phyloP scores from a whole-genome alignment of 2,888 invertebrate genomes.

The Tipula helvola region DNA sequence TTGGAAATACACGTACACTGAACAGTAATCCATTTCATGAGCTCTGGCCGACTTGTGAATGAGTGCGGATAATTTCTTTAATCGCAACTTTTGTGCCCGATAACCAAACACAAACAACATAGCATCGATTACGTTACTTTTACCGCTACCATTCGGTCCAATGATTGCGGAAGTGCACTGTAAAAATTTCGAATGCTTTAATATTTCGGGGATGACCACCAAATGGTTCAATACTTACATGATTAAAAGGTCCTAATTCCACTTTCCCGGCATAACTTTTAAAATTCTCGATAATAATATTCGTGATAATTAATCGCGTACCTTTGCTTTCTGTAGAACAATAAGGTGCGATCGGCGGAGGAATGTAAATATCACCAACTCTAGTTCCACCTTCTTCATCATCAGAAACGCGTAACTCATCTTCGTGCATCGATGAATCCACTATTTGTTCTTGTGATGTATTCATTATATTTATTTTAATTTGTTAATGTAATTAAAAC shows the following conservation, averaged over 20 bases:
- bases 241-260: constrained; percentile 87
- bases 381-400: constrained; percentile 45
- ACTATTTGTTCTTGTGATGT: not conserved
- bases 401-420: not conserved
- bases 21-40: constrained; percentile 62
- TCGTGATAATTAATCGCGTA: constrained; percentile 77
- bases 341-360: constrained; percentile 58
- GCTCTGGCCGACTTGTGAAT: constrained; percentile 82
- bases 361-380: constrained; percentile 74
- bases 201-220: not conserved
- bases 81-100: constrained; percentile 86
- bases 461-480: not conserved
- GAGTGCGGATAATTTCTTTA: constrained; percentile 86
- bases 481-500: not conserved
- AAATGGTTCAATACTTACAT: constrained; percentile 42
- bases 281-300: constrained; percentile 86
- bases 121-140: constrained; percentile 98
- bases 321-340: constrained; percentile 61
- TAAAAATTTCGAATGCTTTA: constrained; percentile 15
- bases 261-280: constrained; percentile 89
- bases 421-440: not conserved
- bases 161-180: constrained; percentile 93
- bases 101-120: constrained; percentile 99
- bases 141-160: constrained; percentile 98
- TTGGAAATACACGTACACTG: constrained; percentile 82